A percentile compares a stretch with the other conserved stretches of the same genome.
Conservation (phyloP, 2,888 invertebrate species). For the Sinotaia quadrata region DNA sequence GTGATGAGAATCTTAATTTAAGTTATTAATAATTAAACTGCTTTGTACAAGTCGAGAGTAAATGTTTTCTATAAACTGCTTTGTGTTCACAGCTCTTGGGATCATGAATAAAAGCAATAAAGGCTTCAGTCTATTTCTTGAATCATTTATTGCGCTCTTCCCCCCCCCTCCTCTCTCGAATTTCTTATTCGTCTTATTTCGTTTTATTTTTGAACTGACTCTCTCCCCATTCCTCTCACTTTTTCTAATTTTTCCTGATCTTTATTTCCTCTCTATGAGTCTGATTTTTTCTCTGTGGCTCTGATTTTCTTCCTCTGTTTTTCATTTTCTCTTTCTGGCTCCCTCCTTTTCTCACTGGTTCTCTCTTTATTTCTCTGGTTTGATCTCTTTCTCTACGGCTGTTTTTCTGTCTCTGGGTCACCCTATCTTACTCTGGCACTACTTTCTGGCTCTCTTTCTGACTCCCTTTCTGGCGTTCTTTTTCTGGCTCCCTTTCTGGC, state of each 20-base stretch:
- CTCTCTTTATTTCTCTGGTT: not conserved
- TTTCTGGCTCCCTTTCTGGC: slow-evolving; percentile 2
- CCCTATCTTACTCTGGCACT: not conserved
- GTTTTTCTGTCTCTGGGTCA: not conserved
- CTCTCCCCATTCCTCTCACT: too few species aligned
- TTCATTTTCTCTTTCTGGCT: not conserved
- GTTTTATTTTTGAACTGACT: too few species aligned
- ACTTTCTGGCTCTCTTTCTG: not conserved
- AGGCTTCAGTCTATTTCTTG: too few species aligned
- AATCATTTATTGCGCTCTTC: too few species aligned
- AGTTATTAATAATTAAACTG: too few species aligned
- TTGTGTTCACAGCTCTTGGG: too few species aligned
- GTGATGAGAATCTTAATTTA: too few species aligned
- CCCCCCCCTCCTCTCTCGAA: not conserved
- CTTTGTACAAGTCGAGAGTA: too few species aligned
- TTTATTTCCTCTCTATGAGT: not conserved
- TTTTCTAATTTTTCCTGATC: not conserved
- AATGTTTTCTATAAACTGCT: too few species aligned
- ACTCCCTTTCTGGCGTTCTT: slow-evolving; percentile 1
- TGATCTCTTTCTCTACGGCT: not conserved
- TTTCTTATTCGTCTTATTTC: too few species aligned
- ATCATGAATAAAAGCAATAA: too few species aligned
- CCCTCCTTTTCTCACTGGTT: not conserved
- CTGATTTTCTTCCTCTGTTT: not conserved
- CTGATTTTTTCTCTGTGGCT: not conserved